Evolutionary conservation across 1,140 invertebrate species (phyloP).

Genomic region (Brachionus plicatilis): DNA sequence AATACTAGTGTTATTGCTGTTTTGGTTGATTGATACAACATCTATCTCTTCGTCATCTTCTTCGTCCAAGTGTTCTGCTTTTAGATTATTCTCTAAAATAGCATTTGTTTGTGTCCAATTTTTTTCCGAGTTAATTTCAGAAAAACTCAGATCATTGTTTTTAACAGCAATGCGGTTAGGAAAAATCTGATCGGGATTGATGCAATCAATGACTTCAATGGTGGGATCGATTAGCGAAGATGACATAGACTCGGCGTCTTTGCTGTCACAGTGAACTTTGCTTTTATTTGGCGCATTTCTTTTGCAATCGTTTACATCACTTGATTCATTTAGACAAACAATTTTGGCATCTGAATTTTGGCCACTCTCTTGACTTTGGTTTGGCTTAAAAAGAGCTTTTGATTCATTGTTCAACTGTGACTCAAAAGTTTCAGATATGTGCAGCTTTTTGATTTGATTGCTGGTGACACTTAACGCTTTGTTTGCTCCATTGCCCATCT

Average conservation of each 20-base stretch:
- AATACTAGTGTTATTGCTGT: not conserved
- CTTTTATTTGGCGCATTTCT: not conserved
- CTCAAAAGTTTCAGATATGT: not conserved
- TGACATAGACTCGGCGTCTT: not conserved
- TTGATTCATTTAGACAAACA: not conserved
- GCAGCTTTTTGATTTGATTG: not conserved
- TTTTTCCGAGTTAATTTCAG: not conserved
- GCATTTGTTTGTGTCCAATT: not conserved
- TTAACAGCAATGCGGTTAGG: not conserved
- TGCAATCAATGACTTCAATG: conserved; percentile 4
- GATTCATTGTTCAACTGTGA: not conserved
- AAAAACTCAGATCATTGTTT: not conserved
- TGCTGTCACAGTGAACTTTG: not conserved
- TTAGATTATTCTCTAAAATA: not conserved
- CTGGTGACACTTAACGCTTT: not conserved
- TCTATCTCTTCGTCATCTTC: conserved; percentile 21
- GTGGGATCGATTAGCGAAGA: not conserved
- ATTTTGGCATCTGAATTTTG: not conserved
- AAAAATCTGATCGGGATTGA: conserved; percentile 39
- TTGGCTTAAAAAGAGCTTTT: not conserved
- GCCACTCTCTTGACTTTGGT: not conserved
- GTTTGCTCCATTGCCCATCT: not conserved
- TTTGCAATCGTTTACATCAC: not conserved
- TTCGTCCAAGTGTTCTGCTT: not conserved
- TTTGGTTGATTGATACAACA: not conserved